Base-by-base conservation (phyloP, 2,113 vertebrate species). In the Bombycilla garrulus region DNA sequence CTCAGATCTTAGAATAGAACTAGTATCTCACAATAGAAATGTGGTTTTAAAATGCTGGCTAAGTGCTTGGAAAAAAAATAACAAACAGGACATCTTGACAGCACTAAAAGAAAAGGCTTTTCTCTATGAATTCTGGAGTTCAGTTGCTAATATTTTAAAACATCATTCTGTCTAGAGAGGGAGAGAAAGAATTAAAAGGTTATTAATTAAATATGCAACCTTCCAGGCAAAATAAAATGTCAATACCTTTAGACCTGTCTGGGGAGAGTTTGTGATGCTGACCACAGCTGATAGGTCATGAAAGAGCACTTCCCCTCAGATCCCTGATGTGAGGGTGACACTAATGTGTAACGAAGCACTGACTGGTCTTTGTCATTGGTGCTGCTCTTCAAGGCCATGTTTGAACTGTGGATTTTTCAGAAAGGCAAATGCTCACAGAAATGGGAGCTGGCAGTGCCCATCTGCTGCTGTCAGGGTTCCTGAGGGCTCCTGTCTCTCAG, bases 391-490 rank as follows among this genome's bases (percentile, higher is more conserved):
- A 29, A 80, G 84, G 54, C 80, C 38, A 21, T 0, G 0, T 66
- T 88, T 72, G 15, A 45, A 48, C 31, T 21, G 44, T n/a, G 56
- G 21, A 14, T 88, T 77, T 88, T 86, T 57, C 73, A 54, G 60
- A 45, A 58, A 81, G 60, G 91, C 62, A 81, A 44, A 72, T 3
- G 15, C 35, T 90, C 15, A 25, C 25, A 76, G 77, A 67, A 67
- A 44, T 2, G 2, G 70, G 70, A 92, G 73, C 77, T 95, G 92
- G 86, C 91, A 92, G 69, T 26, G 70, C 70, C 89, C 77, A 23
- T 86, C 91, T 95, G 93, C 81, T 76, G 81, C 86, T 92, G 50
- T 74, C 91, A 73, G 86, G 86, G 61, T 7, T 93, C 33, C 19
- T 38, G 87, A 81, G 33, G 53, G 65, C 16, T 85, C 50, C 87